Evolutionary conservation across 2,797 vertebrate genomes (phyloP), one percentile per base, ranked within the genome.

Genomic region (Sebastes iracundus): DNA sequence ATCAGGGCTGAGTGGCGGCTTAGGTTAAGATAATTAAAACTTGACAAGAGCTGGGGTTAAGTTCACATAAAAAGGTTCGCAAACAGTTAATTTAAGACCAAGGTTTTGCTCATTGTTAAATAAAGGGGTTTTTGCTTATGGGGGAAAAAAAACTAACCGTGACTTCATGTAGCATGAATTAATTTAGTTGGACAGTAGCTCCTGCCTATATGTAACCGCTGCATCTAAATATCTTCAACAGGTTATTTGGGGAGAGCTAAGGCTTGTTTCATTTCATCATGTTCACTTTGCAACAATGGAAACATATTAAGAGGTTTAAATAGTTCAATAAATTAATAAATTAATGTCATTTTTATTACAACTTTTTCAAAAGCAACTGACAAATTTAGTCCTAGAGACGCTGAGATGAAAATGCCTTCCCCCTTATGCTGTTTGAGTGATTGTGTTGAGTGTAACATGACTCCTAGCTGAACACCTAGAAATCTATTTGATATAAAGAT

Each of bases 401-500:
- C 20, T 18, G 3, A 18, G 11, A 53, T 53, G 13, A 58, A 65
- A 68, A n/a, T 62, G 28, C 11, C 16, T 63, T 70, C n/a, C 27
- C 38, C 3, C 2, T 42, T 42, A 20, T 69, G 20, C 2, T 5
- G 13, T 64, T 53, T 6, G 52, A 46, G 8, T 33, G 14, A 30
- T 53, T 11, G 6, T 49, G 11, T 27, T 32, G 13, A 74, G 6
- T 33, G 28, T 67, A 59, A 62, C 18, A 58, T 55, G 56, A 77
- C 14, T 76, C 13, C 13, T 62, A 9, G 14, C 52, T 59, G 46
- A 77, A 73, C 0, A 30, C 25, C 5, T 28, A 28, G 16, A 69
- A 65, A 82, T 81, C 20, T 67, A 13, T 77, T 72, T 79, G 35
- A 79, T 72, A 7, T 70, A 27, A 56, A 38, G n/a, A 84, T 83